Evolutionary conservation across 2,797 vertebrate genomes (phyloP).

Genomic region (Gallinago stenura): DNA sequence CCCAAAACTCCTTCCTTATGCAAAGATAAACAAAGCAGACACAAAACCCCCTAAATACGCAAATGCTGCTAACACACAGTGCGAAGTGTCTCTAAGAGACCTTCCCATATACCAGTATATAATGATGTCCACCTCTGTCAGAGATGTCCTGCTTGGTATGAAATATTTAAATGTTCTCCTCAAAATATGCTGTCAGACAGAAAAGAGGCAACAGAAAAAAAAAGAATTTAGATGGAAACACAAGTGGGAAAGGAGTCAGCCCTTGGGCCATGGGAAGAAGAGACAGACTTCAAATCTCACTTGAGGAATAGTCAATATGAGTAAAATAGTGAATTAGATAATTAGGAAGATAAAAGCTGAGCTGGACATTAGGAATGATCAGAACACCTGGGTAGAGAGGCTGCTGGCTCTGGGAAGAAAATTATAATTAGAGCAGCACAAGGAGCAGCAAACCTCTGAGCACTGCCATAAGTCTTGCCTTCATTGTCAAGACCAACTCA

Average conservation of each 20-base stretch:
- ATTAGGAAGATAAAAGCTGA: background rate
- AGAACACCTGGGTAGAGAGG: background rate
- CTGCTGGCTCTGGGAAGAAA: background rate
- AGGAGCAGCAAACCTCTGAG: background rate
- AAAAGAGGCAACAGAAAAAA: background rate
- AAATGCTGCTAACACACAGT: no score
- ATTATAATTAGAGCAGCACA: background rate
- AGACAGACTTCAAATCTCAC: background rate
- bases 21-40: background rate
- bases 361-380: background rate
- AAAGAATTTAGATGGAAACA: background rate
- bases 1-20: background rate
- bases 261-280: background rate
- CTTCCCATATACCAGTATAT: background rate
- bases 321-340: background rate
- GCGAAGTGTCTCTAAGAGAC: background rate
- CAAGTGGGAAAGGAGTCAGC: background rate
- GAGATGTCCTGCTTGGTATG: background rate
- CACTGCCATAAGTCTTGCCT: background rate
- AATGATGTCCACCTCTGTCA: background rate
- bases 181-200: background rate
- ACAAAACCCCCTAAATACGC: accelerated
- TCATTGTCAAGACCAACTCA: background rate
- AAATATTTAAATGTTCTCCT: background rate
- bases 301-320: background rate